Evolutionary conservation across 2,888 invertebrate genomes (phyloP), one percentile per base, ranked within the genome.

Genomic region (Coelopa pilipes): DNA sequence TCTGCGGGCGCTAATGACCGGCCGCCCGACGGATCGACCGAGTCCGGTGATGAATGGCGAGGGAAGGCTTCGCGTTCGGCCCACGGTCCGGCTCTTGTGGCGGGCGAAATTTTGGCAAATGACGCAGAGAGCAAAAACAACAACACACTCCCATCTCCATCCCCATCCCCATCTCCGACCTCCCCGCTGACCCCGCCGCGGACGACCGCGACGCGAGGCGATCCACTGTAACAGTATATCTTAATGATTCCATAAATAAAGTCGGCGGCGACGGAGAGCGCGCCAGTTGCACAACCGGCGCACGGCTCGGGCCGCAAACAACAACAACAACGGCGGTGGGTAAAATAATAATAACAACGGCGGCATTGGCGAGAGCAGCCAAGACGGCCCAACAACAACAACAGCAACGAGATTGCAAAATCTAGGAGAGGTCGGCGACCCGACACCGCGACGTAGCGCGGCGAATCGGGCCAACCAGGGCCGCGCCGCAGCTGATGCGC

Each of bases 341-440:
- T 34, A 62, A 60, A 19, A 19, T 10, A 19, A 57, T n/a, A 57
- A 57, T 11, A 57, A 57, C 0, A 34, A 60, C 21, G 24, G 12
- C 62, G n/a, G 34, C 24, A 62, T 34, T 3, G 24, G 24, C 0
- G 12, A 62, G n/a, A 62, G n/a, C n/a, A 45, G 13, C 62, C 34
- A 34, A 62, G n/a, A 62, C 57, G 24, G 34, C n/a, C 1, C 9
- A 15, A 62, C 13, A 34, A 15, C 21, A 67, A 50, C 50, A 34
- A 11, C 21, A 50, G 49, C 47, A 67, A 67, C 19, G 53, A 67
- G 55, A 67, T 55, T 34, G 45, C 17, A 53, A 67, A 67, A 67
- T 55, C 53, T 55, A 67, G 67, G 67, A 53, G 53, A 50, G 50
- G 67, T 67, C 67, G 53, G 19, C 34, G 67, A 67, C 67, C 67